Evolutionary conservation across 1,140 invertebrate genomes (phyloP), one percentile per base, ranked within the genome.

Genomic region (Rhagoletis pomonella): DNA sequence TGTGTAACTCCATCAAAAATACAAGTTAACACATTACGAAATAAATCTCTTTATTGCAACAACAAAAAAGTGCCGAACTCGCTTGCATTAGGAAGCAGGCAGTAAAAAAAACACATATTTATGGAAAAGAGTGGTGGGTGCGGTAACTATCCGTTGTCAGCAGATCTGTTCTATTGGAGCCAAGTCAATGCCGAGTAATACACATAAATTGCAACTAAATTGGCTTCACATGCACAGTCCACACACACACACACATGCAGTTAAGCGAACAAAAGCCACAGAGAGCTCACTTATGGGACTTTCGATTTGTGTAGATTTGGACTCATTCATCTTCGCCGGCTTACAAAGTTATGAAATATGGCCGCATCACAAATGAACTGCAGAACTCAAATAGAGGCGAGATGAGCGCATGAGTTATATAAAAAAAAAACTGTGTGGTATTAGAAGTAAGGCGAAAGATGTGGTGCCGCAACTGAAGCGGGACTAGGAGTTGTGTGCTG

Each of bases 341-440:
- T 91, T 91, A 91, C 89, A 89, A 91, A 91, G 91, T 91, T 91
- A 91, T 91, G 91, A 91, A 91, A 91, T 91, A 91, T 91, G 91
- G 89, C 91, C 89, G 90, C 59, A 86, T 81, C 73, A 81, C 73
- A 81, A 81, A 81, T 81, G 73, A 81, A 81, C 73, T 81, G 50
- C 55, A 29, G 47, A 81, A 81, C 73, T 81, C 73, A 81, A 81
- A 58, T 47, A 7, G 47, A 55, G 47, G 19, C 73, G 44, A 81
- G 73, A 81, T 81, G 73, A 81, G 29, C 29, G 73, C 73, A 81
- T 81, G 44, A 47, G 50, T 29, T 29, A 29, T 29, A 29, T 81
- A 29, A 81, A 81, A 55, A 9, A n/a, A 50, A n/a, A 55, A 7
- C n/a, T 58, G 9, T 81, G 19, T 81, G 1, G 12, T 42, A 1